These are phyloP conservation scores for Scaptomyza graminum DNA, from an alignment of 1,140 invertebrate genomes.

Conservation along the genomic window DNA sequence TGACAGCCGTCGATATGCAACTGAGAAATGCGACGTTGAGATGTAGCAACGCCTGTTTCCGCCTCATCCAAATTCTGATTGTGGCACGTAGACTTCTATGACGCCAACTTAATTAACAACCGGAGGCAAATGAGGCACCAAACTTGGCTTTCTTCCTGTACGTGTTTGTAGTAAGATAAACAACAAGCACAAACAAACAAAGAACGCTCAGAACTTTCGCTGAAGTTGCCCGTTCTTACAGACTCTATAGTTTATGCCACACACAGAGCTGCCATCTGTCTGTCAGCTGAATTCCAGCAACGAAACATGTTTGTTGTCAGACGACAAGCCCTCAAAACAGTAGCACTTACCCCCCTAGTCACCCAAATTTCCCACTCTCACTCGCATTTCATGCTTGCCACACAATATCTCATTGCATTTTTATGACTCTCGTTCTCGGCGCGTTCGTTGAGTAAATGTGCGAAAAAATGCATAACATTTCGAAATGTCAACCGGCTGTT, in stretches of 20 bases:
- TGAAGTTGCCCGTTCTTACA: conserved; percentile 23
- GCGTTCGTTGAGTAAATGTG: conserved; percentile 66
- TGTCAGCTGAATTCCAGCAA: background rate
- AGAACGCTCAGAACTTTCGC: conserved; percentile 4
- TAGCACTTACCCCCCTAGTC: background rate
- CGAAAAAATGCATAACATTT: conserved; percentile 72
- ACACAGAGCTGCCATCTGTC: background rate
- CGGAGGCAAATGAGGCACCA: conserved; percentile 49
- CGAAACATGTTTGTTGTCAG: background rate
- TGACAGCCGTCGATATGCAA: conserved; percentile 53
- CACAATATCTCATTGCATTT: conserved; percentile 58
- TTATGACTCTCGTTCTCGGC: conserved; percentile 43
- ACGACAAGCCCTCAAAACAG: conserved; percentile 4
- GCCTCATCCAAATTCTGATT: conserved; percentile 28
- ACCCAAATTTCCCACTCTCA: background rate
- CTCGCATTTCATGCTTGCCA: conserved; percentile 12
- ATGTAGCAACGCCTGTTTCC: background rate
- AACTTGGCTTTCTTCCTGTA: conserved; percentile 28
- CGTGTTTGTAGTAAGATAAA: conserved; percentile 72
- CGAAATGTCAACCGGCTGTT: conserved; percentile 67
- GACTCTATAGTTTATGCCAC: conserved; percentile 10
- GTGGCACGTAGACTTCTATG: conserved; percentile 46
- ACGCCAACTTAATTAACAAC: conserved; percentile 71
- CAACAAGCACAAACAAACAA: background rate
- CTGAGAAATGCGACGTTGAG: background rate